Conservation (phyloP, 1,140 invertebrate species). For the Panagrolaimus sp. region DNA sequence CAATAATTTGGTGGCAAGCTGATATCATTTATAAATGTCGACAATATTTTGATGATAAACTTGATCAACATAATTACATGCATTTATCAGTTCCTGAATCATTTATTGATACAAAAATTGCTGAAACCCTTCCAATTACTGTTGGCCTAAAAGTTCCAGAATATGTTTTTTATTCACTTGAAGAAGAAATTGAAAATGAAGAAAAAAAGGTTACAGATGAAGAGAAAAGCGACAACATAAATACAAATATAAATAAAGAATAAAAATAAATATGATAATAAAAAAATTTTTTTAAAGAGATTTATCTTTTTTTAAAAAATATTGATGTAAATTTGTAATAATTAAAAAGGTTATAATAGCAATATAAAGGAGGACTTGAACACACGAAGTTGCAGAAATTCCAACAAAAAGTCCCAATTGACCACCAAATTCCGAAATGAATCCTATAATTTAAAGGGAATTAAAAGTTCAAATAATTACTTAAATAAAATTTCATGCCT, state of each 20-base stretch:
- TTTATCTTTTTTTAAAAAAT: too few relatives aligned
- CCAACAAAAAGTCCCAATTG: too few relatives aligned
- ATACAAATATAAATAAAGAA: not conserved
- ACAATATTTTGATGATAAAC: constrained; percentile 13
- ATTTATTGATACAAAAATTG: constrained; percentile 15
- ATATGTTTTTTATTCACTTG: constrained; percentile 13
- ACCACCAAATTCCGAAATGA: too few relatives aligned
- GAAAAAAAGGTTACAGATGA: not conserved
- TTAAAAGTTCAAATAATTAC: too few relatives aligned
- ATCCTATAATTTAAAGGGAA: too few relatives aligned
- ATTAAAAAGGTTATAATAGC: too few relatives aligned
- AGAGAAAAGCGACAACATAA: not conserved
- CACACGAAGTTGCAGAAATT: too few relatives aligned
- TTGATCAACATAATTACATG: not conserved
- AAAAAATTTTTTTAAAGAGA: too few relatives aligned
- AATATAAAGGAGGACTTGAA: too few relatives aligned
- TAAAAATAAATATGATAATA: not conserved
- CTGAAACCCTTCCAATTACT: not conserved
- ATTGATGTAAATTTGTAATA: too few relatives aligned
- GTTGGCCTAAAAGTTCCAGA: constrained; percentile 4
- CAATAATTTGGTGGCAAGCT: not conserved
- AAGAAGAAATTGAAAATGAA: not conserved
- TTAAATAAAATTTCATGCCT: too few relatives aligned
- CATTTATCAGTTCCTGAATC: constrained; percentile 14
- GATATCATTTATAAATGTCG: constrained; percentile 4